Evolutionary conservation across 2,113 vertebrate genomes (phyloP).

Genomic region (Trachemys scripta): DNA sequence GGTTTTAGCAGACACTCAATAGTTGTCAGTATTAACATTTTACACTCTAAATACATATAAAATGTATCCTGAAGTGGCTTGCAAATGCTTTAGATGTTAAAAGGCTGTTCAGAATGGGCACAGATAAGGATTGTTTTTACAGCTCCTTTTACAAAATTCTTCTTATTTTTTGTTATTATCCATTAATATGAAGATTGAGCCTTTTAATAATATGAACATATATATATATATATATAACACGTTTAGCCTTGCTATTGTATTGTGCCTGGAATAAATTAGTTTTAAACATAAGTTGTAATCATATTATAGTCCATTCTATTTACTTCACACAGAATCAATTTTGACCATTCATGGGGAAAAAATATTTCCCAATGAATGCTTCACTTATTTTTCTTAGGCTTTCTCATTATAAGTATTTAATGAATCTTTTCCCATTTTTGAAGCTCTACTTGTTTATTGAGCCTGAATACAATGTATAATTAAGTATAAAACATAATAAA

Average conservation of each 20-base stretch:
- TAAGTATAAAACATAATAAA: not conserved
- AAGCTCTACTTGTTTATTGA: not conserved
- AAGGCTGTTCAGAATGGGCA: not conserved
- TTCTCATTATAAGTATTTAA: not conserved
- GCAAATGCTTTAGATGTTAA: not conserved
- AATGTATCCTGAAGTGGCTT: not conserved
- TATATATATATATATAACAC: not conserved
- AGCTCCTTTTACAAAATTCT: not conserved
- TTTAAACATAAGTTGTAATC: constrained; percentile 4
- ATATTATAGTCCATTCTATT: not conserved
- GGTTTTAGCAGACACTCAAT: not conserved
- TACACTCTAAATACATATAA: not conserved
- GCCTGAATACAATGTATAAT: constrained; percentile 8
- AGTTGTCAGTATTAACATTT: not conserved
- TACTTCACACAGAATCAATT: not conserved
- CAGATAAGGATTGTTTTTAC: not conserved
- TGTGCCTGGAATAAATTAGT: not conserved
- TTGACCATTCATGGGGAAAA: not conserved
- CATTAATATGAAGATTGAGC: not conserved
- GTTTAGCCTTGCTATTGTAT: not conserved
- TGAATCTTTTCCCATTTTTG: not conserved
- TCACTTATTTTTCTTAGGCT: not conserved
- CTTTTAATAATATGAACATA: not conserved
- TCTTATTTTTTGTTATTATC: not conserved
- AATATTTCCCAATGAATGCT: not conserved